Evolutionary conservation across 1,140 invertebrate species (phyloP).

Genomic region (Calosoma granatense): DNA sequence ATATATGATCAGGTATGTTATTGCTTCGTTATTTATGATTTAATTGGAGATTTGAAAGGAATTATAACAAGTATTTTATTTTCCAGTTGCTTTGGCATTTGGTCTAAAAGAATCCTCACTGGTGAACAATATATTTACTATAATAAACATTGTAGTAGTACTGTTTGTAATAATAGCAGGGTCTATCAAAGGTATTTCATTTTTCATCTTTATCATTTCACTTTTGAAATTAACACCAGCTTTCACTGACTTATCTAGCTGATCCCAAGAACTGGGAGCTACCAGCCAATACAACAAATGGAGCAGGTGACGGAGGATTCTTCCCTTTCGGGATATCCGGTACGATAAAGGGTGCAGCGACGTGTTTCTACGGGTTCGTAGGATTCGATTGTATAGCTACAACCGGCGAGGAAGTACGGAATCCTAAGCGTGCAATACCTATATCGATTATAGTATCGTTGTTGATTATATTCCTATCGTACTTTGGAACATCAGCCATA

Average conservation of each 20-base stretch:
- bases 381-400: conserved; percentile 88
- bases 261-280: conserved; percentile 58
- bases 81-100: conserved; percentile 59
- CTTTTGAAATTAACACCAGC: neutral
- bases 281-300: conserved; percentile 39
- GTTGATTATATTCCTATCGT: conserved; percentile 66
- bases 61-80: conserved; percentile 12
- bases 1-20: neutral
- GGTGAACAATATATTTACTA: conserved; percentile 76
- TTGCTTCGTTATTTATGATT: neutral
- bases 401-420: conserved; percentile 76
- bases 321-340: conserved; percentile 75
- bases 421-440: conserved; percentile 80
- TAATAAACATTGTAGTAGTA: conserved; percentile 73
- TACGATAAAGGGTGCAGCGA: conserved; percentile 78
- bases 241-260: conserved; percentile 33
- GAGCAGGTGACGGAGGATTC: conserved; percentile 66
- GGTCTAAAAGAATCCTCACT: conserved; percentile 76
- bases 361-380: conserved; percentile 88
- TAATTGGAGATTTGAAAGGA: neutral
- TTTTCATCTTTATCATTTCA: conserved; percentile 3
- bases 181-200: conserved; percentile 53
- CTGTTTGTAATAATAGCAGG: conserved; percentile 74
- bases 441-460: conserved; percentile 76
- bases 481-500: conserved; percentile 77